A percentile compares a stretch with the other conserved stretches of the same genome.
Evolutionary conservation across 1,140 invertebrate genomes (phyloP).

Genomic region (Nylanderia fulva): DNA sequence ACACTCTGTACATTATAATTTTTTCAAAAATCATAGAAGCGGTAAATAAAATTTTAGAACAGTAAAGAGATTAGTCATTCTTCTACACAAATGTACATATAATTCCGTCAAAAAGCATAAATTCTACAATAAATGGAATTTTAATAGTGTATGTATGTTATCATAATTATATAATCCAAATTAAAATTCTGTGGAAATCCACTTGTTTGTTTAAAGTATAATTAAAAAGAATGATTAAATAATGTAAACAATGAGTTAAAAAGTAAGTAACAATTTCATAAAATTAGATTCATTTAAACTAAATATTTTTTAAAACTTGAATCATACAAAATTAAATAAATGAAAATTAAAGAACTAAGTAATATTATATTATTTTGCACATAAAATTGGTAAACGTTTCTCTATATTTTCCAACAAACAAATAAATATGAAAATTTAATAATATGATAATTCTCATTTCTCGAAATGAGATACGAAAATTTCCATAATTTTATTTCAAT

Average conservation of each 20-base stretch:
- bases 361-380: not conserved
- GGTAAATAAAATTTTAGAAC: not conserved
- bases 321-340: too few relatives aligned
- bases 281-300: too few relatives aligned
- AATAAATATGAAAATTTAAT: slow-evolving; percentile 14
- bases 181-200: not conserved
- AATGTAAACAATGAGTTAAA: not conserved
- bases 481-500: not conserved
- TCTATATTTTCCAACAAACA: not conserved
- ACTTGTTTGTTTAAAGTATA: slow-evolving; percentile 13
- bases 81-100: not conserved
- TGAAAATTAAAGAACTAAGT: not conserved
- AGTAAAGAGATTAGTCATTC: not conserved
- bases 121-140: too few relatives aligned
- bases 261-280: not conserved
- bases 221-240: not conserved
- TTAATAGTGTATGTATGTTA: too few relatives aligned
- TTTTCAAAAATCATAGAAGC: not conserved
- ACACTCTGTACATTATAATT: too few relatives aligned
- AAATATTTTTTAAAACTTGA: too few relatives aligned
- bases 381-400: slow-evolving; percentile 11
- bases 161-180: not conserved
- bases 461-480: not conserved
- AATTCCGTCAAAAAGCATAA: too few relatives aligned
- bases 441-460: not conserved